Conservation (phyloP, 2,113 vertebrate genomes). For the Acanthisitta chloris region DNA sequence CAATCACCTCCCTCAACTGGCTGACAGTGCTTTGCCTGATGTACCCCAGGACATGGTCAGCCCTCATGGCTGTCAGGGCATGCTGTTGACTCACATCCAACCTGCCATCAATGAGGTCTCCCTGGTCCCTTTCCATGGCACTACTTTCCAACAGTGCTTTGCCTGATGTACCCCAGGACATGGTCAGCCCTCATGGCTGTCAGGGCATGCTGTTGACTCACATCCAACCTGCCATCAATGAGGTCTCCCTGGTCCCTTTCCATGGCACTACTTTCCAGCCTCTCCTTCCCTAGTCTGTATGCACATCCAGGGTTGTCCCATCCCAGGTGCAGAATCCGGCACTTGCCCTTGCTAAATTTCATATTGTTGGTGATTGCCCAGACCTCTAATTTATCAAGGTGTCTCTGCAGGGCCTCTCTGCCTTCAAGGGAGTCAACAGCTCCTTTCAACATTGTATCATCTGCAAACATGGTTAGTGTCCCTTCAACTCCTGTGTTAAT, state of each 20-base stretch:
- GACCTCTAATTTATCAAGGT: not conserved
- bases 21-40: not conserved
- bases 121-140: rapidly evolving
- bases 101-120: not conserved
- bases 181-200: not conserved
- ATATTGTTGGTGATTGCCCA: not conserved
- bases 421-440: not conserved
- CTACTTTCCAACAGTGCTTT: not conserved
- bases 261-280: not conserved
- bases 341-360: not conserved
- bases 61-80: not conserved
- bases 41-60: not conserved
- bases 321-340: not conserved
- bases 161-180: not conserved
- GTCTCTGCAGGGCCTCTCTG: not conserved
- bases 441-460: not conserved
- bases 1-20: not conserved
- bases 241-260: not conserved
- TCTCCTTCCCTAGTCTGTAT: not conserved
- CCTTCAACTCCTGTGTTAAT: not conserved
- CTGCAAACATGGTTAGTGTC: not conserved
- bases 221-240: not conserved
- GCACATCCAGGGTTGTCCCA: not conserved
- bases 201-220: not conserved
- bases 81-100: not conserved